These are phyloP conservation scores for Melanotus villosus DNA, from an alignment of 2,888 invertebrate genomes.

Conservation along the genomic window DNA sequence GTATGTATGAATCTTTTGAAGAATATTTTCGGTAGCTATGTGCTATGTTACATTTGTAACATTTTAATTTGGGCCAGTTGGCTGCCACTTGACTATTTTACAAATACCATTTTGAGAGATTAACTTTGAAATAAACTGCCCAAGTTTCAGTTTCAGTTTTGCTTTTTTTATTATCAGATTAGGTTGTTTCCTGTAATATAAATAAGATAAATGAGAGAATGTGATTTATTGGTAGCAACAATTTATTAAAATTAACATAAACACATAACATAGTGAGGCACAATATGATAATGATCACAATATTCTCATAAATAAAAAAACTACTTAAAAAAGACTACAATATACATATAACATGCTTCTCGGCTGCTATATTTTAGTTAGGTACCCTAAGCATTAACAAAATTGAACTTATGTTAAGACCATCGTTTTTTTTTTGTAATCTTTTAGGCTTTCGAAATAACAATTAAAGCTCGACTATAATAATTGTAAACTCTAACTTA, in stretches of 20 bases:
- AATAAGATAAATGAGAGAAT: too few relatives aligned
- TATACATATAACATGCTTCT: slow-evolving; percentile 36
- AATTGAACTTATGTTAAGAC: slow-evolving; percentile 25
- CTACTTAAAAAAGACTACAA: slow-evolving; percentile 37
- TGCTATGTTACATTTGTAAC: too few relatives aligned
- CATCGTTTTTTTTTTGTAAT: too few relatives aligned
- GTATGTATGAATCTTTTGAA: too few relatives aligned
- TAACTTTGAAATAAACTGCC: too few relatives aligned
- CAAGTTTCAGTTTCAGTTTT: too few relatives aligned
- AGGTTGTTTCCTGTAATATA: too few relatives aligned
- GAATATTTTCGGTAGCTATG: too few relatives aligned
- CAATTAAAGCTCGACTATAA: slow-evolving; percentile 42
- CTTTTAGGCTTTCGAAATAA: slow-evolving; percentile 40
- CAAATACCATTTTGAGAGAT: too few relatives aligned
- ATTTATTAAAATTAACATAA: slow-evolving; percentile 49
- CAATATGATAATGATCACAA: slow-evolving; percentile 58
- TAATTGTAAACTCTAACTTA: slow-evolving; percentile 35
- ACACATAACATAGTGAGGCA: slow-evolving; percentile 53
- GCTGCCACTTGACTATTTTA: too few relatives aligned
- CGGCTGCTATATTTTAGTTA: slow-evolving; percentile 32
- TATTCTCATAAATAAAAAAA: slow-evolving; percentile 50
- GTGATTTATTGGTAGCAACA: slow-evolving; percentile 39
- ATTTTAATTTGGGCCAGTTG: too few relatives aligned
- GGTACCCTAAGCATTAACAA: slow-evolving; percentile 34
- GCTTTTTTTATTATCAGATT: too few relatives aligned